Evolutionary conservation across 1,140 invertebrate species (phyloP), one percentile per base, ranked within the genome.

Genomic region (Conus betulinus): DNA sequence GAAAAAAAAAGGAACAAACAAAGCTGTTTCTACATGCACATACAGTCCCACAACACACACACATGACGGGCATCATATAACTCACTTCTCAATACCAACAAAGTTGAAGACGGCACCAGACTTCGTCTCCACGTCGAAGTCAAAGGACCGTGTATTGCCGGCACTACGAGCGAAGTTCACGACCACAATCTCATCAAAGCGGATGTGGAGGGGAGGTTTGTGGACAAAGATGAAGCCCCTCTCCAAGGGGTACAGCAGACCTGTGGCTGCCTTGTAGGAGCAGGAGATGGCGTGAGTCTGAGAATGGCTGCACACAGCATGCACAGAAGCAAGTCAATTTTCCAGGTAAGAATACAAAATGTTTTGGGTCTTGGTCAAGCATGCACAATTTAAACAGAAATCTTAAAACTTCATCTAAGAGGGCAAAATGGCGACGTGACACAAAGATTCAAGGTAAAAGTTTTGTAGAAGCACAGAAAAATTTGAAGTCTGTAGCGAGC

Each of bases 181-280:
- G 13, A 97, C 97, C 0, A 97, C 96, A 20, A 99, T 98, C 96
- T 99, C 99, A 95, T 99, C 99, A 95, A 99, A 99, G 10, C 99
- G 96, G 88, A 99, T 98, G 93, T 99, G 99, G 88, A 99, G 97
- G 0, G 99, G 98, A 17, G 99, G 99, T 94, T 99, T 99, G 94
- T 99, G 99, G 23, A 99, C 98, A 94, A 99, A 99, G 90, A 99
- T 99, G 93, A 99, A 99, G 53, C 99, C 99, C 93, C 99, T 97
- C 95, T 99, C 99, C n/a, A 99, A 96, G 5, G 99, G 99, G 96
- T 99, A 99, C 60, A 99, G 95, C 93, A 98, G 98, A 25, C 99
- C 99, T 25, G 98, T 98, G 11, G 98, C 98, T n/a, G 99, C 99
- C 96, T 99, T 99, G 95, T 99, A 99, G 0, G 99, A 99, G 96